Percentiles rank a stretch among this genome's conserved stretches.
These are phyloP conservation scores for Heliornis fulica DNA, from an alignment of 2,113 vertebrate species.

Conservation along the genomic window DNA sequence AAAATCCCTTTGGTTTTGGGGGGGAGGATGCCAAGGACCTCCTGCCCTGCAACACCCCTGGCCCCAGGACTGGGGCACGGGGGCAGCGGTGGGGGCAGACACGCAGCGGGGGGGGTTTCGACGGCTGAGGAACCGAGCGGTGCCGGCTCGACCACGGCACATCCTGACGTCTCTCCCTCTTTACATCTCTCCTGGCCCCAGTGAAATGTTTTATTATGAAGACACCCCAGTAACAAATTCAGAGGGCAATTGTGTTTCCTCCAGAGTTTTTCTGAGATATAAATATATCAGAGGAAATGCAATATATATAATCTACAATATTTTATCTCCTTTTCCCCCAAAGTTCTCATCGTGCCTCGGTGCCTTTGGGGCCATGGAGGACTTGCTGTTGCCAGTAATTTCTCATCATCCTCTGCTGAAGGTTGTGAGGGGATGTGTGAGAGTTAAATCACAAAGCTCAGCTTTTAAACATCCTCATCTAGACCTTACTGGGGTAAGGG, in stretches of 20 bases:
- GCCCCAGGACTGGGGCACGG: rapidly evolving
- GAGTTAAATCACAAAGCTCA: not conserved
- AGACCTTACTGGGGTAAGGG: too few relatives aligned
- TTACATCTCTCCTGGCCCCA: not conserved
- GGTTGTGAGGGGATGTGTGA: not conserved
- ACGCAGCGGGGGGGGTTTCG: not conserved
- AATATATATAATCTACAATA: not conserved
- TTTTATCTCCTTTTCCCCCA: not conserved
- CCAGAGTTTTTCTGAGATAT: not conserved
- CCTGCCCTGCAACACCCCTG: not conserved
- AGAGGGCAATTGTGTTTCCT: not conserved
- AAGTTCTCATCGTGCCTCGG: not conserved
- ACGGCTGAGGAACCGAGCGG: not conserved
- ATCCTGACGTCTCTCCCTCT: not conserved
- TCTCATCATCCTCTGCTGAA: not conserved
- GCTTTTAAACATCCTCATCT: not conserved
- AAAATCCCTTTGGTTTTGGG: not conserved
- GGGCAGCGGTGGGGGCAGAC: not conserved
- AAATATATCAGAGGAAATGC: not conserved
- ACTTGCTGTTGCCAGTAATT: not conserved
- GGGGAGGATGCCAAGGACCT: not conserved
- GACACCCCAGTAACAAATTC: not conserved
- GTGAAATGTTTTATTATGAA: not conserved
- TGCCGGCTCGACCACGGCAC: rapidly evolving
- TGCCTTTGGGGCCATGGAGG: not conserved